Conservation (phyloP, 1,140 invertebrate genomes). For the Papilio glaucus region DNA sequence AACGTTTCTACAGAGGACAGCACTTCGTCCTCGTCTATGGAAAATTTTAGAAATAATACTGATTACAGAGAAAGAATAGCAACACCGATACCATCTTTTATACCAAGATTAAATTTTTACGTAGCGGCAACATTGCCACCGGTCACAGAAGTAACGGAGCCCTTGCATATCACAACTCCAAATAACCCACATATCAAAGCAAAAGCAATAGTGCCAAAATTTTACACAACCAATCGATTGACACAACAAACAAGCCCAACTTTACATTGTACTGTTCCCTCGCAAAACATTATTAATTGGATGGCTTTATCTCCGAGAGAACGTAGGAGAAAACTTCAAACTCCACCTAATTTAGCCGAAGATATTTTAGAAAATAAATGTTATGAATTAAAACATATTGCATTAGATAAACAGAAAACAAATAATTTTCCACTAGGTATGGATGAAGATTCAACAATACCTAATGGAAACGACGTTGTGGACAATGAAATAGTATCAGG, state of each 20-base stretch:
- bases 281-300: conserved; percentile 47
- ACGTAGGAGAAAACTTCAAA: conserved; percentile 38
- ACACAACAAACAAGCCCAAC: background rate
- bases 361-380: conserved; percentile 12
- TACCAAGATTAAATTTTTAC: conserved; percentile 60
- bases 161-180: conserved; percentile 31
- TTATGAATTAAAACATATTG: background rate
- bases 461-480: background rate
- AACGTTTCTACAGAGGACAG: conserved; percentile 53
- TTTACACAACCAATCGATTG: background rate
- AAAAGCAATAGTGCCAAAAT: background rate
- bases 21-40: conserved; percentile 45
- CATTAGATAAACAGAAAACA: background rate
- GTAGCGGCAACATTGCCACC: conserved; percentile 61
- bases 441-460: background rate
- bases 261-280: background rate
- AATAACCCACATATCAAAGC: background rate
- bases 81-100: conserved; percentile 57
- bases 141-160: conserved; percentile 66
- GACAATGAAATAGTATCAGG: background rate
- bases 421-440: conserved; percentile 2
- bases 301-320: conserved; percentile 56
- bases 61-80: conserved; percentile 46
- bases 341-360: background rate
- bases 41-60: conserved; percentile 47